Evolutionary conservation across 37 sponge, comb jelly and placozoan species (phyloP), one percentile per base, ranked within the genome.

Genomic region (Haliclona indistincta): DNA sequence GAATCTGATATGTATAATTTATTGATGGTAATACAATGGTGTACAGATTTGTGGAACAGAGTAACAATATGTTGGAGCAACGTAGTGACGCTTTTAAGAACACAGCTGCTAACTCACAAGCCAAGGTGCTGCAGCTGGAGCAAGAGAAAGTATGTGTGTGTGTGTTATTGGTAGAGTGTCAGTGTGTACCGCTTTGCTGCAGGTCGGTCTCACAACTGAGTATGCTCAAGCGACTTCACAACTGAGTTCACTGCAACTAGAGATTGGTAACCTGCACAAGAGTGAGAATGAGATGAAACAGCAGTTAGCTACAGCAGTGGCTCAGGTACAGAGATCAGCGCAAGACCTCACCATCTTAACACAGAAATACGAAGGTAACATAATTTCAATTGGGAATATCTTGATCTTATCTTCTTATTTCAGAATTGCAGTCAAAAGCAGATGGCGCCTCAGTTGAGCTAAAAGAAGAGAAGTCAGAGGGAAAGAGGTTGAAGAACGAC

Each of bases 1-100:
- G 77, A 53, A 4, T 20, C 1, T 51, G 8, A 6, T 13, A 30
- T 43, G 35, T 41, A 51, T 42, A 19, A 17, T 22, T 26, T 74
- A 20, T 19, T 66, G 15, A 23, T 67, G 1, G 20, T 64, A 41
- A 22, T 19, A 32, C 51, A 42, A 8, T 5, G 1, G 22, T 1
- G 17, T 54, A n/a, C 43, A 93, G 94, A 54, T 93, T 82, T 86
- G 97, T 96, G 13, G 97, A 96, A 53, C 94, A 96, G 87, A 96
- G 97, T 41, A 89, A 96, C 70, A 36, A 69, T 55, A 83, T 93
- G 81, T 49, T 96, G 79, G 97, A 96, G 65, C 97, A 96, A 54
- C 56, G 97, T 0, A 93, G 83, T 30, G 97, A 96, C 52, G 77
- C 97, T 15, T 93, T 96, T 84, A 93, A 96, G 81, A 77, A 71